Base-by-base conservation (phyloP, 2,113 vertebrate genomes). In the Campylomormyrus tamandua region DNA sequence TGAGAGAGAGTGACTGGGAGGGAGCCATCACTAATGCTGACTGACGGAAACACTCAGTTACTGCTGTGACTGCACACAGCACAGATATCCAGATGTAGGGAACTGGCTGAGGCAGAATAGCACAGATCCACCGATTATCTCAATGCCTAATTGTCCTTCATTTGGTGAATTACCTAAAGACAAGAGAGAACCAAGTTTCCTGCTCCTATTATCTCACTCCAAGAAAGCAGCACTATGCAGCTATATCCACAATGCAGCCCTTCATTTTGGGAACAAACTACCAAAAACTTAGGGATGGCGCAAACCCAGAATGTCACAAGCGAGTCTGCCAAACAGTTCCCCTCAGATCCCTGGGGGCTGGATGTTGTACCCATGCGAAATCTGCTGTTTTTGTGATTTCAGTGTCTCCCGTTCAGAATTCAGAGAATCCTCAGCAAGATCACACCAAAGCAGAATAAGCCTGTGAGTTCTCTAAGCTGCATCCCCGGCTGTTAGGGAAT, bases 101-200 rank as follows among this genome's bases (percentile, higher is more conserved):
- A 39, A 35, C 11, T 80, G 74, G 31, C 74, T 19, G 35, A 19
- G 74, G 35, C 74, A 80, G 74, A 42, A 42, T 21, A 80, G 31
- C 15, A 80, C 6, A 35, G 35, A 80, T 80, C 4, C 31, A 42
- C 15, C 15, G 15, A 80, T 42, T 42, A 80, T 39, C 35, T 42
- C 74, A 80, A 19, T 42, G 74, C 17, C 74, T 80, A 42, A 42
- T 42, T 86, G 83, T 50, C n/a, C 83, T 86, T 46, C 83, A 86
- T 86, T 86, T 45, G 83, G 46, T 84, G 46, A 48, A 84, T n/a
- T 46, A 84, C 39, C 83, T 85, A 49, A 86, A 31, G 74, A 80
- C 42, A 49, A 50, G 42, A 84, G 19, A 84, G n/a, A 86, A 80
- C 13, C 74, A 86, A 31, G 11, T 8, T 49, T 24, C 83, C 45